A percentile compares a stretch with the other conserved stretches of the same genome.
Conservation (phyloP, 2,113 vertebrate species). For the Ceratotherium simum region DNA sequence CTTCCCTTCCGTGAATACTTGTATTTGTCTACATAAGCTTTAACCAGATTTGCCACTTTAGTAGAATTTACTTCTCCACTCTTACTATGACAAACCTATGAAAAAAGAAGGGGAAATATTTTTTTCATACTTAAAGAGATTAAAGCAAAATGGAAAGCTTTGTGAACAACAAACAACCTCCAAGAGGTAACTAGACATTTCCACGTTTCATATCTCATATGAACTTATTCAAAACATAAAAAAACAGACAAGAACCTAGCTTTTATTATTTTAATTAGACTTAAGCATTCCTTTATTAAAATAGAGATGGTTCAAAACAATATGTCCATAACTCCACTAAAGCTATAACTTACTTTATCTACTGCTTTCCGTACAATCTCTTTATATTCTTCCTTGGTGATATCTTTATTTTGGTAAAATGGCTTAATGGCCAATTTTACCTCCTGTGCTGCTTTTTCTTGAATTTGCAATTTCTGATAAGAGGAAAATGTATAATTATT, state of each 20-base stretch:
- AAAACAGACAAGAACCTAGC: neutral
- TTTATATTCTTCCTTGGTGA: conserved; percentile 99
- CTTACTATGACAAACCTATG: conserved; percentile 97
- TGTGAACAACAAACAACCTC: conserved; percentile 20
- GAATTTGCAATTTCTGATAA: conserved; percentile 94
- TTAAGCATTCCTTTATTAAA: neutral
- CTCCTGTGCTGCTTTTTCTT: conserved; percentile 96
- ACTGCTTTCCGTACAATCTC: conserved; percentile 99
- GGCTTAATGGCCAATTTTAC: conserved; percentile 98
- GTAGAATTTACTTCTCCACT: conserved; percentile 98
- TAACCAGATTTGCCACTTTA: conserved; percentile 98
- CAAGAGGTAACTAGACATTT: neutral
- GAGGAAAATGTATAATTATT: conserved; percentile 70
- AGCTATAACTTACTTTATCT: conserved; percentile 92
- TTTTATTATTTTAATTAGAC: conserved; percentile 16
- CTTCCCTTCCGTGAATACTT: conserved; percentile 92
- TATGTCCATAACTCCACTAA: neutral
- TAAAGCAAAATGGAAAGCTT: conserved; percentile 39
- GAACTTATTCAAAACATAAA: neutral
- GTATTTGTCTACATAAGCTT: conserved; percentile 99
- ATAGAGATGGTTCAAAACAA: neutral
- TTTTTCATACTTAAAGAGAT: conserved; percentile 60
- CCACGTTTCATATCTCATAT: neutral
- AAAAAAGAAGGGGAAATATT: neutral
- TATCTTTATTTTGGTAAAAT: conserved; percentile 99